phyloP scores from a whole-genome alignment of 2,888 invertebrate species.

The Idaea aversata region DNA sequence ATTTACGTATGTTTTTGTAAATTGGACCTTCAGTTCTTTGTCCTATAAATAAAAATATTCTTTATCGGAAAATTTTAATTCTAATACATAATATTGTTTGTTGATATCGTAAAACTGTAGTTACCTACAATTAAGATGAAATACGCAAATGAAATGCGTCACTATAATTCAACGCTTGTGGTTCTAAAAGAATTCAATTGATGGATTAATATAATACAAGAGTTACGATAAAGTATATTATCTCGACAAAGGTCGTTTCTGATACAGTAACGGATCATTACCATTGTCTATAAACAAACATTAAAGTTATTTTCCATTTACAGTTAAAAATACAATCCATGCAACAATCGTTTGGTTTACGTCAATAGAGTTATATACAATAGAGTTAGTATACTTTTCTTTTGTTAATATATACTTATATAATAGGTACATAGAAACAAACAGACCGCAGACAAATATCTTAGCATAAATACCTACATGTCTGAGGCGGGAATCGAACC shows the following conservation, averaged over 20 bases:
- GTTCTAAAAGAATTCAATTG: constrained; percentile 23
- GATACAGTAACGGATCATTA: constrained; percentile 35
- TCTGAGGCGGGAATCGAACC: too few relatives aligned
- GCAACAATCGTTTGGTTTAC: constrained; percentile 3
- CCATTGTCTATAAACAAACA: constrained; percentile 27
- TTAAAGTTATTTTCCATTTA: constrained; percentile 37
- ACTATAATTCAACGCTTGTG: background rate
- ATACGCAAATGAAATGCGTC: background rate
- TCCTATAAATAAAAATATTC: background rate
- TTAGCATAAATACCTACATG: too few relatives aligned
- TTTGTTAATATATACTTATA: too few relatives aligned
- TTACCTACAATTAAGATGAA: too few relatives aligned
- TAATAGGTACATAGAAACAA: too few relatives aligned
- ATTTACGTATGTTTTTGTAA: too few relatives aligned
- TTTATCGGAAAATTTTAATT: background rate
- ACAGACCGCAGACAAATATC: too few relatives aligned
- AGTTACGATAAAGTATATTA: constrained; percentile 6
- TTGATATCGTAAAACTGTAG: background rate
- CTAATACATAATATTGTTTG: constrained; percentile 2
- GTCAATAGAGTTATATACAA: background rate
- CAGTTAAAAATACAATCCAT: constrained; percentile 11
- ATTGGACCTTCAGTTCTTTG: too few relatives aligned
- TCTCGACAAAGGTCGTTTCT: constrained; percentile 29
- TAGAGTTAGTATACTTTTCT: too few relatives aligned
- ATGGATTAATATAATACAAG: constrained; percentile 29